A percentile compares a stretch with the other conserved stretches of the same genome.
phyloP scores from a whole-genome alignment of 2,888 invertebrate species.

The Beris chalybata region DNA sequence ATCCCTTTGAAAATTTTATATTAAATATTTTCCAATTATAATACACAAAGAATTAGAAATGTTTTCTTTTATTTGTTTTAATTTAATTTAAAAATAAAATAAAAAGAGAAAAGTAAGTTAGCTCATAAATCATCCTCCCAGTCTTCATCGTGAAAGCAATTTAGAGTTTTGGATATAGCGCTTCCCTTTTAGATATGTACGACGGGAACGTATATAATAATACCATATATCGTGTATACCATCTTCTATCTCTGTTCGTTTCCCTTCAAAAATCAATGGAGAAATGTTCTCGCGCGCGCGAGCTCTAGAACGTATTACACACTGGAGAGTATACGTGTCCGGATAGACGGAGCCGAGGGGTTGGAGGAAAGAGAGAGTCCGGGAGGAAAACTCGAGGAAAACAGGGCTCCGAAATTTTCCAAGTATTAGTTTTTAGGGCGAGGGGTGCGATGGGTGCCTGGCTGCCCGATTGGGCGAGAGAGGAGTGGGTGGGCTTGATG shows the following conservation, averaged over 20 bases:
- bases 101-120: conserved; percentile 17
- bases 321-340: conserved; percentile 9
- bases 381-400: conserved; percentile 24
- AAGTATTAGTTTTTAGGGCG: conserved; percentile 25
- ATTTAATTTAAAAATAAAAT: conserved; percentile 17
- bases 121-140: conserved; percentile 28
- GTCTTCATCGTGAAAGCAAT: conserved; percentile 28
- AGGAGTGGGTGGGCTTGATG: conserved; percentile 38
- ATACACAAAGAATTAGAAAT: conserved; percentile 3
- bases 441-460: background rate
- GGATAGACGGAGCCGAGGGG: conserved; percentile 10
- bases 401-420: conserved; percentile 22
- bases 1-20: too few relatives aligned
- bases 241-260: conserved; percentile 18
- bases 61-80: conserved; percentile 22
- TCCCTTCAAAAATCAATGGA: conserved; percentile 44
- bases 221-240: conserved; percentile 20
- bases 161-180: conserved; percentile 20
- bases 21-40: conserved; percentile 12
- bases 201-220: conserved; percentile 15
- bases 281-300: conserved; percentile 42
- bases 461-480: conserved; percentile 21
- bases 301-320: conserved; percentile 42
- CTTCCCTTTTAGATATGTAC: background rate
- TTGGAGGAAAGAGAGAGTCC: conserved; percentile 5